A percentile compares a stretch with the other conserved stretches of the same genome.
These are phyloP conservation scores for Oligia latruncula DNA, from an alignment of 2,888 invertebrate species.

Conservation along the genomic window DNA sequence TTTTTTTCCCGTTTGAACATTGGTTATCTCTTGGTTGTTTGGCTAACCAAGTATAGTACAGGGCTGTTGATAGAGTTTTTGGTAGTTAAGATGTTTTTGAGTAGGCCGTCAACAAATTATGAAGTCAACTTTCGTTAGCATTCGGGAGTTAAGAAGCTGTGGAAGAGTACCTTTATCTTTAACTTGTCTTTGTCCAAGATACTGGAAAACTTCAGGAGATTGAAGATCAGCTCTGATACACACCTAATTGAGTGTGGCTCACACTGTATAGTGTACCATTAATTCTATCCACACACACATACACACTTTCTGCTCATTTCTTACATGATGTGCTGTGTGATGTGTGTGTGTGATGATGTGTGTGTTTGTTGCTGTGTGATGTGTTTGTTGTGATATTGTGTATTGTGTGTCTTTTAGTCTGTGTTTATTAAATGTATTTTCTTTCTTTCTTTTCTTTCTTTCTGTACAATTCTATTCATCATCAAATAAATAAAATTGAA, in stretches of 20 bases:
- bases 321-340: no score
- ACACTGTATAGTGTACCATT: not conserved
- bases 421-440: no score
- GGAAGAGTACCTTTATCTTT: not conserved
- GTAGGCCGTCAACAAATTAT: slow-evolving; percentile 10
- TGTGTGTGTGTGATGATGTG: no score
- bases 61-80: slow-evolving; percentile 23
- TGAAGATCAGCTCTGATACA: not conserved
- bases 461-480: no score
- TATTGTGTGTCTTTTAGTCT: no score
- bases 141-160: slow-evolving; percentile 3
- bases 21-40: slow-evolving; percentile 58
- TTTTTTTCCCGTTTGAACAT: slow-evolving; percentile 53
- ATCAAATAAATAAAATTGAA: no score
- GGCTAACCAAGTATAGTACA: slow-evolving; percentile 39
- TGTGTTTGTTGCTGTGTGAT: no score
- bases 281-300: no score
- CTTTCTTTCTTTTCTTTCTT: no score
- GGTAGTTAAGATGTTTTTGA: slow-evolving; percentile 21
- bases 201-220: not conserved
- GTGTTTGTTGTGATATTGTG: no score
- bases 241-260: not conserved
- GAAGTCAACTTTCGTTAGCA: not conserved
- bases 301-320: no score
- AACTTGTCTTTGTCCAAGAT: not conserved